These are phyloP conservation scores for Coenonympha glycerion DNA, from an alignment of 2,888 invertebrate genomes.

Conservation along the genomic window DNA sequence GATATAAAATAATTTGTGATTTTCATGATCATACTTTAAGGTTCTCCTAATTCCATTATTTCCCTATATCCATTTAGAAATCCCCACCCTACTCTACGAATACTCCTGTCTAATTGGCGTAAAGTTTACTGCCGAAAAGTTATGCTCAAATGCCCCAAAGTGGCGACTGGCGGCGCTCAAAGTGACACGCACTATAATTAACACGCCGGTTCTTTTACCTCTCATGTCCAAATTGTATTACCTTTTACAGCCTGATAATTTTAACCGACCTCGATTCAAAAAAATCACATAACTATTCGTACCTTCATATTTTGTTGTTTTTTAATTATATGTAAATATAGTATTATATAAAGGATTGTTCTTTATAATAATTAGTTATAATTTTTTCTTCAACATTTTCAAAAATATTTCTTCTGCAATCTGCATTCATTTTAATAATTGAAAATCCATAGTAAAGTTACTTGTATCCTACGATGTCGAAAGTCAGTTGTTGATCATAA, in stretches of 20 bases:
- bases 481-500: no score
- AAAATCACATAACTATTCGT: not conserved
- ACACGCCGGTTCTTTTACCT: constrained; percentile 5
- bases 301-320: no score
- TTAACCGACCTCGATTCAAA: not conserved
- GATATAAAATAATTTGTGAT: not conserved
- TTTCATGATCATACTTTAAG: not conserved
- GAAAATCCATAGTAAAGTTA: no score
- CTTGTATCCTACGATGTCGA: no score
- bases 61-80: not conserved
- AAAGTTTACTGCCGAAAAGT: constrained; percentile 8
- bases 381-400: no score
- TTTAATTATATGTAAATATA: no score
- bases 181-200: constrained; percentile 9
- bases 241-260: not conserved
- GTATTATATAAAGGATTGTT: no score
- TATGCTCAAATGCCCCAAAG: constrained; percentile 9
- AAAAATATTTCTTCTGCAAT: no score
- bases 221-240: constrained; percentile 1
- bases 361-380: no score
- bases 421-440: no score
- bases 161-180: constrained; percentile 7
- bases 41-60: not conserved
- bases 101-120: constrained; percentile 11
- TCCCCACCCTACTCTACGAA: not conserved